These are phyloP conservation scores for Proteles cristata DNA, from an alignment of 2,113 vertebrate species.

Conservation along the genomic window DNA sequence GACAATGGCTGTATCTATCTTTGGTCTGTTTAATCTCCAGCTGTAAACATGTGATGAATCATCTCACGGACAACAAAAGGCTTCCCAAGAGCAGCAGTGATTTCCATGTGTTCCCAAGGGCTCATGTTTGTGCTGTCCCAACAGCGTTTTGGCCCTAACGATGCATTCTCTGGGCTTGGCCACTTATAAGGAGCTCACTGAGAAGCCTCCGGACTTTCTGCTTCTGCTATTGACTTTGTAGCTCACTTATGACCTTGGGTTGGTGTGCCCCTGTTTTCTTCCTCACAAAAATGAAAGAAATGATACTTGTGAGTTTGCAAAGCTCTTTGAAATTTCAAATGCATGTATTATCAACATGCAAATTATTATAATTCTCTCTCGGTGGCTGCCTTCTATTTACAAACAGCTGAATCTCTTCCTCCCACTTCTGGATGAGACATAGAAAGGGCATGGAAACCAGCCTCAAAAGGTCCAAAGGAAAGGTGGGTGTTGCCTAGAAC, in stretches of 20 bases:
- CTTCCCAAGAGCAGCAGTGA: slow-evolving; percentile 50
- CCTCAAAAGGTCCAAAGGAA: slow-evolving; percentile 14
- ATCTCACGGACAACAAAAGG: slow-evolving; percentile 52
- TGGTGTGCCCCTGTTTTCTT: not conserved
- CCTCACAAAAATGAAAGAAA: not conserved
- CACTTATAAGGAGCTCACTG: not conserved
- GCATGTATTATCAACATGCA: not conserved
- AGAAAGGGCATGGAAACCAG: slow-evolving; percentile 30
- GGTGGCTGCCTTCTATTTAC: slow-evolving; percentile 65
- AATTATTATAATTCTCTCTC: slow-evolving; percentile 3
- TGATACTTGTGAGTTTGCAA: not conserved
- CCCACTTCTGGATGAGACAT: slow-evolving; percentile 55
- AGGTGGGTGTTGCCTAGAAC: not conserved
- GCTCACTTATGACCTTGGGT: not conserved
- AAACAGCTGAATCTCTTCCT: slow-evolving; percentile 66
- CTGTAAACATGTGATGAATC: slow-evolving; percentile 57
- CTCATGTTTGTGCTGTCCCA: slow-evolving; percentile 49
- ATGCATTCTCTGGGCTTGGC: not conserved
- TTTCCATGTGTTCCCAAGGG: slow-evolving; percentile 39
- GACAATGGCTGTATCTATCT: slow-evolving; percentile 38
- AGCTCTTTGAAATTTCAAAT: not conserved
- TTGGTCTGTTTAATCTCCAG: slow-evolving; percentile 58
- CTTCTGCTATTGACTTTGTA: not conserved
- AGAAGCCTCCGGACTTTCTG: not conserved
- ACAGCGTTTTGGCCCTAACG: accelerated